Evolutionary conservation across 2,797 vertebrate genomes (phyloP).

Genomic region (Aeoliscus strigatus): DNA sequence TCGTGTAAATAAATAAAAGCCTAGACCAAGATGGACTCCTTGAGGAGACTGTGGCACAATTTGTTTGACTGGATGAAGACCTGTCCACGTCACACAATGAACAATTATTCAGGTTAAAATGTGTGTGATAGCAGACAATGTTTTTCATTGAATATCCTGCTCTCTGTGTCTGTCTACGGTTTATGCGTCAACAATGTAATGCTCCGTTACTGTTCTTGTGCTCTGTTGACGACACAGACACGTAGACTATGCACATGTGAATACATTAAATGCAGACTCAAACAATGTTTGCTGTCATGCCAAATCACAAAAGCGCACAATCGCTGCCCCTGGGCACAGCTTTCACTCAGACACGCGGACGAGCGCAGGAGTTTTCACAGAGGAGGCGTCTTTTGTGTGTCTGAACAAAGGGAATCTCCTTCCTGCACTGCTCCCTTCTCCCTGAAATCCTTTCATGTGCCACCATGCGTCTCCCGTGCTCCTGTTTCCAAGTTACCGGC

Average conservation of each 20-base stretch:
- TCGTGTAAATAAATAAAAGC: conserved; percentile 23
- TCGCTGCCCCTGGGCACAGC: conserved; percentile 36
- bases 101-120: no score
- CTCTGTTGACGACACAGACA: conserved; percentile 9
- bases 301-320: conserved; percentile 45
- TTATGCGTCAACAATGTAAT: conserved; percentile 4
- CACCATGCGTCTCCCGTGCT: conserved; percentile 59
- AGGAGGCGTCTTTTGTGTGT: conserved; percentile 51
- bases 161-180: conserved; percentile 7
- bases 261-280: conserved; percentile 17
- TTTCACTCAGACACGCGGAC: conserved; percentile 30
- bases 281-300: conserved; percentile 31
- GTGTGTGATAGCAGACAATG: not conserved
- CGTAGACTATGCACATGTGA: conserved; percentile 7
- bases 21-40: conserved; percentile 29
- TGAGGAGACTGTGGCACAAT: conserved; percentile 13
- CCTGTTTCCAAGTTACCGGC: conserved; percentile 75
- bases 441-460: conserved; percentile 56
- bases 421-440: conserved; percentile 33
- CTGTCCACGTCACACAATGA: conserved; percentile 2
- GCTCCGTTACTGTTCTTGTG: conserved; percentile 1
- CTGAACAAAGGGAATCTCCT: conserved; percentile 68
- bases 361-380: conserved; percentile 37
- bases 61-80: no score
- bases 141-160: conserved; percentile 6